These are phyloP conservation scores for Parasteatoda tepidariorum DNA, from an alignment of 1,140 invertebrate species.

Conservation along the genomic window DNA sequence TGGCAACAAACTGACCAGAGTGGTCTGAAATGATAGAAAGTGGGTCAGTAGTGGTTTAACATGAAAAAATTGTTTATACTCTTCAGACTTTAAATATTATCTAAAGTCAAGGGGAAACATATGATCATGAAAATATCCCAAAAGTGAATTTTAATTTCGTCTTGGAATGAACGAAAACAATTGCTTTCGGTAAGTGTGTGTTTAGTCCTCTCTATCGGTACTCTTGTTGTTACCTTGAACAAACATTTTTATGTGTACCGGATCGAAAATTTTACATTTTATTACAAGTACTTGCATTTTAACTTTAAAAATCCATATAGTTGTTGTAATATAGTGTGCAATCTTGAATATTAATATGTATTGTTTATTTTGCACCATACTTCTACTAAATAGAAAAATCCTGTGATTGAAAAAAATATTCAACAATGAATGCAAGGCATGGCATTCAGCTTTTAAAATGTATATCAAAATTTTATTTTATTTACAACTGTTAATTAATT, in stretches of 20 bases:
- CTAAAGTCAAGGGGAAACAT: not conserved
- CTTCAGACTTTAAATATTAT: not conserved
- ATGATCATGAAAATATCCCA: not conserved
- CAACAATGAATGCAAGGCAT: no score
- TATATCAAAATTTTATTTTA: no score
- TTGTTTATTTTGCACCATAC: no score
- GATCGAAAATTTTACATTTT: not conserved
- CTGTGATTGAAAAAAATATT: no score
- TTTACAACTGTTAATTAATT: no score
- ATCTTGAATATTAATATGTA: no score
- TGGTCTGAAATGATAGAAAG: constrained; percentile 11
- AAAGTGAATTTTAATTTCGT: not conserved
- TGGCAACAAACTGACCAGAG: constrained; percentile 27
- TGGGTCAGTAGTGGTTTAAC: constrained; percentile 35
- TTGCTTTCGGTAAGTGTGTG: not conserved
- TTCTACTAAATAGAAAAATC: no score
- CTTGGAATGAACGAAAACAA: not conserved
- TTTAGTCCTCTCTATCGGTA: not conserved
- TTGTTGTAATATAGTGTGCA: no score
- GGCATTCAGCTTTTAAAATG: no score
- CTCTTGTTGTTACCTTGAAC: constrained; percentile 43
- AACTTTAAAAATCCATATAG: no score
- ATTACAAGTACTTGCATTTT: not conserved
- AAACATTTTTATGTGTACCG: not conserved
- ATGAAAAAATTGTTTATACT: constrained; percentile 21